These are phyloP conservation scores for Trachythela sp. DNA, from an alignment of 64 coral and sea anemone species.

Conservation along the genomic window DNA sequence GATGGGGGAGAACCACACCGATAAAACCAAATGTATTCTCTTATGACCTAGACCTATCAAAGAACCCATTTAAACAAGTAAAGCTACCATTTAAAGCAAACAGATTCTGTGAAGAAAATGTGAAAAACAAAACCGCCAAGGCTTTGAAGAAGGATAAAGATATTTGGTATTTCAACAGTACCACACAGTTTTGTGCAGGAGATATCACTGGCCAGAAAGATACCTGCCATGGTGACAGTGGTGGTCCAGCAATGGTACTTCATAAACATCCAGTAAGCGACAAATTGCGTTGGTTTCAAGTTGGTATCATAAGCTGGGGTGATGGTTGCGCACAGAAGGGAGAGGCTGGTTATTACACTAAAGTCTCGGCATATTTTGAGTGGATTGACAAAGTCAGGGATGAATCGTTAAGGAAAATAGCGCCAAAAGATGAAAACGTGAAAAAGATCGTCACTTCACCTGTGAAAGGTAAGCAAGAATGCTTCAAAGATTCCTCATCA, in stretches of 20 bases:
- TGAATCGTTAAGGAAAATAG: no score
- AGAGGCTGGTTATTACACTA: slow-evolving; percentile 49
- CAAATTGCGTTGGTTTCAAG: slow-evolving; percentile 24
- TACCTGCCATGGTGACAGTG: slow-evolving; percentile 28
- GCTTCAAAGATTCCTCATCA: not conserved
- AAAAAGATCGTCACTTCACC: not conserved
- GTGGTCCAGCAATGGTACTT: slow-evolving; percentile 35
- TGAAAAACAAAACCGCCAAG: not conserved
- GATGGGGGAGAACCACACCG: not conserved
- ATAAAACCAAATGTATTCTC: not conserved
- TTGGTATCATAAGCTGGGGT: slow-evolving; percentile 48
- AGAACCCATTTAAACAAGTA: not conserved
- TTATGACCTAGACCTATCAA: not conserved
- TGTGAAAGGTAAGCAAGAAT: not conserved
- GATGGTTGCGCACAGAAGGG: not conserved
- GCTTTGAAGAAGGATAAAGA: not conserved
- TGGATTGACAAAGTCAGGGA: no score
- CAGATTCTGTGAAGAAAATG: not conserved
- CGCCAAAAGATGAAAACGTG: no score
- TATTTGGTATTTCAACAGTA: not conserved
- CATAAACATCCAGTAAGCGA: slow-evolving; percentile 19
- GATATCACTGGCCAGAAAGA: not conserved
- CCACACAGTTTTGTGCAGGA: slow-evolving; percentile 9
- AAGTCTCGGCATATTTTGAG: slow-evolving; percentile 38
- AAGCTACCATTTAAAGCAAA: not conserved